These are phyloP conservation scores for Chironomus tentans DNA, from an alignment of 2,888 invertebrate genomes.

Conservation along the genomic window DNA sequence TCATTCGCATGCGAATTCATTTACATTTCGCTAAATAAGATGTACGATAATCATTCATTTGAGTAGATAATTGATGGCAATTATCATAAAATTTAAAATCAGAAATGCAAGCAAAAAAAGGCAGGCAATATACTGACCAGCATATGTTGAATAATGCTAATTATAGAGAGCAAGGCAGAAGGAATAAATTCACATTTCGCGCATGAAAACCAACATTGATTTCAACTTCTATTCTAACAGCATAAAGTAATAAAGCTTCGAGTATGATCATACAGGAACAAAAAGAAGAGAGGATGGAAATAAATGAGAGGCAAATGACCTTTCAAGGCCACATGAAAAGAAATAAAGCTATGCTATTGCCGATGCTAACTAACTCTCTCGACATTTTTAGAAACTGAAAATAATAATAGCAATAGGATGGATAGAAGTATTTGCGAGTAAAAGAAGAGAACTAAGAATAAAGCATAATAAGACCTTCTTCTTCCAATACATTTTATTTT, in stretches of 20 bases:
- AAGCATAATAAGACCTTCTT: not conserved
- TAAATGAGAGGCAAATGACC: not conserved
- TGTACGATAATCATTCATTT: too few species aligned
- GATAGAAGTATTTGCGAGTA: not conserved
- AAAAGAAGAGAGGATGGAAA: not conserved
- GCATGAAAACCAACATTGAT: not conserved
- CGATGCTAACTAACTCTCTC: not conserved
- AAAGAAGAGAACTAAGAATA: not conserved
- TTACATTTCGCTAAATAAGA: too few species aligned
- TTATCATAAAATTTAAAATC: not conserved
- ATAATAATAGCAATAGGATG: not conserved
- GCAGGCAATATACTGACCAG: too few species aligned
- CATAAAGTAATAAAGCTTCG: not conserved
- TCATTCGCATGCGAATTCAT: too few species aligned
- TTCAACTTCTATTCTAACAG: not conserved
- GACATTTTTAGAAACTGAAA: not conserved
- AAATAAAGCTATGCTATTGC: not conserved
- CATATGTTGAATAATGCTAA: too few species aligned
- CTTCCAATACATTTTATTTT: not conserved
- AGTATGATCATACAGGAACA: not conserved
- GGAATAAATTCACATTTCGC: too few species aligned
- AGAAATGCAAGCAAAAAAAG: too few species aligned
- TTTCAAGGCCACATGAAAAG: slow-evolving; percentile 14
- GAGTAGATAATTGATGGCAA: not conserved
- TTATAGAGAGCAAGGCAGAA: too few species aligned